These are phyloP conservation scores for Strigamia transsilvanica DNA, from an alignment of 2,888 invertebrate species.

Conservation along the genomic window DNA sequence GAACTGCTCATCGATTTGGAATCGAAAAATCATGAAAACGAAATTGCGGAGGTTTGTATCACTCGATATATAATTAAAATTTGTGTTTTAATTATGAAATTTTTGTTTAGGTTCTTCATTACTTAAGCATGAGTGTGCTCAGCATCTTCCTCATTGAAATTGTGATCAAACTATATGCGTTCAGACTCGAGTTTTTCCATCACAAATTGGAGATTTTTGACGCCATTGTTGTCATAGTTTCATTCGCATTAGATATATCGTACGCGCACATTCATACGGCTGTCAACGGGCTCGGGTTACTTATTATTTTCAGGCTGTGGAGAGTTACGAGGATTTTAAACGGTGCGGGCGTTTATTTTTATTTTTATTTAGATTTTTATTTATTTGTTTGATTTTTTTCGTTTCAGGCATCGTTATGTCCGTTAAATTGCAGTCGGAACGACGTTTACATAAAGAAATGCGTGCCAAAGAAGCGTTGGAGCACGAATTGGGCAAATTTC, in stretches of 20 bases:
- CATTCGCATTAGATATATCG: constrained; percentile 64
- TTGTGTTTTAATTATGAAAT: background rate
- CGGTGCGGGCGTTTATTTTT: constrained; percentile 60
- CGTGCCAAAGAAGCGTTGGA: constrained; percentile 62
- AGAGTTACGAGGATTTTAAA: constrained; percentile 65
- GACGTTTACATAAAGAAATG: constrained; percentile 62
- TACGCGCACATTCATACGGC: constrained; percentile 61
- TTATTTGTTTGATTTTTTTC: background rate
- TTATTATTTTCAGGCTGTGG: constrained; percentile 65
- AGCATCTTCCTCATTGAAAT: constrained; percentile 64
- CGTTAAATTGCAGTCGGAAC: constrained; percentile 63
- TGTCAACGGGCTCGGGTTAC: constrained; percentile 62
- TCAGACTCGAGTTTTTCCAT: constrained; percentile 63
- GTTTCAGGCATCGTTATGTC: constrained; percentile 57
- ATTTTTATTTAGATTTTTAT: no score
- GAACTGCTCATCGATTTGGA: constrained; percentile 64
- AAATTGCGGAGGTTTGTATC: constrained; percentile 44
- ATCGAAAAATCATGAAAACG: constrained; percentile 56
- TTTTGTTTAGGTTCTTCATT: constrained; percentile 62
- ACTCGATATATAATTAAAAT: background rate
- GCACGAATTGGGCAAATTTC: constrained; percentile 63
- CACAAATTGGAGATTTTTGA: constrained; percentile 66
- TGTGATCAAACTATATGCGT: constrained; percentile 62
- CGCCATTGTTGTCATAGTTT: constrained; percentile 63
- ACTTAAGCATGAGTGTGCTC: constrained; percentile 63